A percentile compares a stretch with the other conserved stretches of the same genome.
These are phyloP conservation scores for Ceriagrion tenellum DNA, from an alignment of 2,888 invertebrate species.

Conservation along the genomic window DNA sequence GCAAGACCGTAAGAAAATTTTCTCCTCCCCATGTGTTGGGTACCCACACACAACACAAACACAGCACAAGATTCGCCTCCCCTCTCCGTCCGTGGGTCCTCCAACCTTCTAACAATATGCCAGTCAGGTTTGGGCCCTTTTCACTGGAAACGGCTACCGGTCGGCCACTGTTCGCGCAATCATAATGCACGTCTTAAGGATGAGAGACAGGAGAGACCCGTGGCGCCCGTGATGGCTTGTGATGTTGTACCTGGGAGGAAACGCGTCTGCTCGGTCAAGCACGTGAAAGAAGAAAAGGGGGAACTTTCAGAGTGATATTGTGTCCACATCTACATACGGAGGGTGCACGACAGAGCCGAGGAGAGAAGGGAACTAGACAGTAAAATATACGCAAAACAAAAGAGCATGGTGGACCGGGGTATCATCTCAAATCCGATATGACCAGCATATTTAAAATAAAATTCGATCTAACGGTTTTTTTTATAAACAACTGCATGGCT, in stretches of 20 bases:
- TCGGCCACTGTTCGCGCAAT: conserved; percentile 57
- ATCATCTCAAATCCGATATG: too few species aligned
- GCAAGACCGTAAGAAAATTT: conserved; percentile 36
- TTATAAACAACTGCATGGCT: too few species aligned
- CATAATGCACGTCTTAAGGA: conserved; percentile 50
- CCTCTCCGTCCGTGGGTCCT: neutral
- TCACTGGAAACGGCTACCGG: conserved; percentile 63
- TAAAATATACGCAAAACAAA: too few species aligned
- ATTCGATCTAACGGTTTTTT: too few species aligned
- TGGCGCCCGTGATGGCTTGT: conserved; percentile 20
- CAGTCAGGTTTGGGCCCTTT: conserved; percentile 58
- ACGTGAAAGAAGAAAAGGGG: neutral
- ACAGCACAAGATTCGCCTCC: neutral
- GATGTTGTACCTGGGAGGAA: neutral
- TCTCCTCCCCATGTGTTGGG: neutral
- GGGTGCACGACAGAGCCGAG: too few species aligned
- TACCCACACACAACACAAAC: neutral
- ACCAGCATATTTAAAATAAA: too few species aligned
- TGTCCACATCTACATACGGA: neutral
- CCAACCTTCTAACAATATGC: conserved; percentile 9
- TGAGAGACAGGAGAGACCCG: neutral
- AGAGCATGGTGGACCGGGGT: too few species aligned
- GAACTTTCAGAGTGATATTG: neutral
- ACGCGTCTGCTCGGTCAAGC: neutral
- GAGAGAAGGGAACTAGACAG: too few species aligned